Evolutionary conservation across 2,113 vertebrate species (phyloP).

Genomic region (Phyllostomus discolor): DNA sequence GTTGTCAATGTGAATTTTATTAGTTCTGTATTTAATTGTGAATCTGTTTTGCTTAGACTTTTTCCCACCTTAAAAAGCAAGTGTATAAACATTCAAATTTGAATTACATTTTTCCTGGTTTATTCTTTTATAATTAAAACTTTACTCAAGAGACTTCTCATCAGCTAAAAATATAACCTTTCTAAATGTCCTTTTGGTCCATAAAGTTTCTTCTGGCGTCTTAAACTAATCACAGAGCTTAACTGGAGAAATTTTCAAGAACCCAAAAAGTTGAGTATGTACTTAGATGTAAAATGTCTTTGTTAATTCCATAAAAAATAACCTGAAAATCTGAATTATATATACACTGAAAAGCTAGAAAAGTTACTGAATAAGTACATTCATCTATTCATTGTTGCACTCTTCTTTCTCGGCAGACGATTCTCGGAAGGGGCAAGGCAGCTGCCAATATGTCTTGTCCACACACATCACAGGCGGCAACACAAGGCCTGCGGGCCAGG

Average conservation of each 20-base stretch:
- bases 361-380: neutral
- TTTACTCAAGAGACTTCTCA: neutral
- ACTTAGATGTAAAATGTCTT: conserved; percentile 27
- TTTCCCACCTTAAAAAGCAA: neutral
- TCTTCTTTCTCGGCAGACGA: neutral
- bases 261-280: neutral
- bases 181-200: neutral
- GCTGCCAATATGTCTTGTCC: neutral
- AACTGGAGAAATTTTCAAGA: conserved; percentile 36
- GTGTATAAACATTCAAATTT: neutral
- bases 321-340: neutral
- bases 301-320: conserved; percentile 5
- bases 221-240: neutral
- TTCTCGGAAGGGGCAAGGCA: neutral
- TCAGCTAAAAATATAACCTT: neutral
- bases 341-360: neutral
- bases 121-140: neutral
- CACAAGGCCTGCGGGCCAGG: no score
- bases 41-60: conserved; percentile 3
- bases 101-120: neutral
- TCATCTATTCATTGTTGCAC: neutral
- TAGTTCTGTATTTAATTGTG: conserved; percentile 4
- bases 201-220: neutral
- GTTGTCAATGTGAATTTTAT: neutral
- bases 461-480: neutral